phyloP scores from a whole-genome alignment of 2,797 vertebrate genomes.

The Miichthys miiuy region DNA sequence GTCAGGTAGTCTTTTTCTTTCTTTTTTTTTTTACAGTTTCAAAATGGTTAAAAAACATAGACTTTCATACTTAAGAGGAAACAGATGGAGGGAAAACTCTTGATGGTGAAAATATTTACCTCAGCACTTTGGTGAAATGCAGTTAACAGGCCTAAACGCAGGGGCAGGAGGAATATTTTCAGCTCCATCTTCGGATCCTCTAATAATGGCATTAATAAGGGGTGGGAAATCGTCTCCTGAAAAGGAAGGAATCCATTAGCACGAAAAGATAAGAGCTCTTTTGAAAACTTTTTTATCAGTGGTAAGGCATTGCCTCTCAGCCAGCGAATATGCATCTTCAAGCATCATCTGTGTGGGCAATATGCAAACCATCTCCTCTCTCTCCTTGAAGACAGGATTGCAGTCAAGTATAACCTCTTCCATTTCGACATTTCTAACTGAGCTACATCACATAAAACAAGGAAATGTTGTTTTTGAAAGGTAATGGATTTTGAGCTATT shows the following conservation, averaged over 20 bases:
- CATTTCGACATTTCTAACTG: constrained; percentile 74
- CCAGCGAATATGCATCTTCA: constrained; percentile 84
- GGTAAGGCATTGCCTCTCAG: constrained; percentile 72
- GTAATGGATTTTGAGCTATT: constrained; percentile 77
- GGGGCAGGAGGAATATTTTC: constrained; percentile 83
- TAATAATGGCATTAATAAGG: constrained; percentile 82
- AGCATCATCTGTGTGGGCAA: constrained; percentile 86
- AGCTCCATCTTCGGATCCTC: constrained; percentile 88
- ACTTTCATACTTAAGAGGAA: constrained; percentile 49
- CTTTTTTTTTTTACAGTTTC: constrained; percentile 6
- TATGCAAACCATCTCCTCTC: constrained; percentile 86
- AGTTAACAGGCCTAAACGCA: constrained; percentile 88
- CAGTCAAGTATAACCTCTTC: constrained; percentile 80
- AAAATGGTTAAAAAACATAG: constrained; percentile 16
- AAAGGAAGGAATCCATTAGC: constrained; percentile 85
- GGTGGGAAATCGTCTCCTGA: constrained; percentile 82
- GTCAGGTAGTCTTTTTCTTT: constrained; percentile 14
- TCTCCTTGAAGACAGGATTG: constrained; percentile 86
- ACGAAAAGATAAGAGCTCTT: constrained; percentile 76
- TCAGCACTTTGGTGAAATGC: constrained; percentile 85
- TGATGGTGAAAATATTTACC: constrained; percentile 86
- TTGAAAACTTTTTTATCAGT: constrained; percentile 74
- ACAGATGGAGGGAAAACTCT: constrained; percentile 71
- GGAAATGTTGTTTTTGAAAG: constrained; percentile 74
- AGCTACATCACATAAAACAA: constrained; percentile 64